phyloP scores from a whole-genome alignment of 2,888 invertebrate species.

The Drosophila melanosoma region DNA sequence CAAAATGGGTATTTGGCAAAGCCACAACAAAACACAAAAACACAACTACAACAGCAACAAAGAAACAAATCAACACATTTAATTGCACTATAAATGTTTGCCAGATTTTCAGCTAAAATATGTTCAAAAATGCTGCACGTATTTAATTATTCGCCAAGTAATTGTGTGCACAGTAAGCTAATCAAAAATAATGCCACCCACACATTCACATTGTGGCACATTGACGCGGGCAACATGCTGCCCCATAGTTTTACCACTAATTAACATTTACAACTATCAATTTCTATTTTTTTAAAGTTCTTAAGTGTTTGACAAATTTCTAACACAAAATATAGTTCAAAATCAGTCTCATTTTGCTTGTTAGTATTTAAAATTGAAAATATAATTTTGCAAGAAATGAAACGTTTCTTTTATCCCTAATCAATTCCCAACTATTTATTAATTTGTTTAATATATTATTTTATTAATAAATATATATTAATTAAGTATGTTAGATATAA shows the following conservation, averaged over 20 bases:
- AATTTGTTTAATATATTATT: not conserved
- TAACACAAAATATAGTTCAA: not conserved
- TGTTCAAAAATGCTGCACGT: conserved; percentile 41
- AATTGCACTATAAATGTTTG: conserved; percentile 63
- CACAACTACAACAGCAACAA: not conserved
- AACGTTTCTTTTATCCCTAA: not conserved
- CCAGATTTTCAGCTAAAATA: conserved; percentile 28
- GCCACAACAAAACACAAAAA: conserved; percentile 9
- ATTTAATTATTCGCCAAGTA: conserved; percentile 58
- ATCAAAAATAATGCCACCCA: conserved; percentile 20
- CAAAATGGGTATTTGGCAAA: conserved; percentile 18
- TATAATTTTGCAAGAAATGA: no score
- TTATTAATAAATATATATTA: not conserved
- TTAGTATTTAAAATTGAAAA: not conserved
- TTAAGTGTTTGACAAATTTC: not conserved
- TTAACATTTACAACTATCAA: not conserved
- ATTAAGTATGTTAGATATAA: not conserved
- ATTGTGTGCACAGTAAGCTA: conserved; percentile 41
- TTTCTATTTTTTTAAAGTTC: not conserved
- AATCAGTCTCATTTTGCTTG: not conserved
- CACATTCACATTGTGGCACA: not conserved
- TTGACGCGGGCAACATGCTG: conserved; percentile 30
- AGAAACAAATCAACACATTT: conserved; percentile 24
- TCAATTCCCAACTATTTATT: not conserved
- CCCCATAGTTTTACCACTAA: conserved; percentile 9